Evolutionary conservation across 2,888 invertebrate species (phyloP).

Genomic region (Oeneis ivallda): DNA sequence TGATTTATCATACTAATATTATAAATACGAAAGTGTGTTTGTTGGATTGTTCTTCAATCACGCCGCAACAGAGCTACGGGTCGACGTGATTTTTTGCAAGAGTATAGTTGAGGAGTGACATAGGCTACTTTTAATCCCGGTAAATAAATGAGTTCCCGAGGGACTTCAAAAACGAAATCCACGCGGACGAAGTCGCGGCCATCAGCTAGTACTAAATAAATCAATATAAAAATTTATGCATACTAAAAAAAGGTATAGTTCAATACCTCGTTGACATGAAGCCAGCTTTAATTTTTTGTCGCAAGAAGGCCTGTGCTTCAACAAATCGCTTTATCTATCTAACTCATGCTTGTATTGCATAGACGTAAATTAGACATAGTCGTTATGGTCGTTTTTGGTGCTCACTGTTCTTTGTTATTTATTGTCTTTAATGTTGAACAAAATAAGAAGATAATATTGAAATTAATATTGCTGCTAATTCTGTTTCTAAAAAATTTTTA

Average conservation of each 20-base stretch:
- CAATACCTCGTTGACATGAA: conserved; percentile 11
- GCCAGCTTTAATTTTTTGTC: conserved; percentile 5
- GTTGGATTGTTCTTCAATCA: too few relatives aligned
- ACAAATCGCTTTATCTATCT: not conserved
- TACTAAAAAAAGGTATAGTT: conserved; percentile 6
- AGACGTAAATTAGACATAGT: conserved; percentile 11
- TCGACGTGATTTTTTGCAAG: too few relatives aligned
- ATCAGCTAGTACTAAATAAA: not conserved
- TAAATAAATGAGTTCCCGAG: too few relatives aligned
- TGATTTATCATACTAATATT: too few relatives aligned
- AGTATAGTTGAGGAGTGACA: too few relatives aligned
- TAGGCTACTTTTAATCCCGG: too few relatives aligned
- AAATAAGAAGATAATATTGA: not conserved
- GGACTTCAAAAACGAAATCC: too few relatives aligned
- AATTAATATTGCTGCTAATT: not conserved
- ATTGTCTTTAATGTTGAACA: not conserved
- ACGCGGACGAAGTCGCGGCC: too few relatives aligned
- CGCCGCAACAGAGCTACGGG: too few relatives aligned
- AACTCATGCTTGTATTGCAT: not conserved
- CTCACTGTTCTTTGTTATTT: not conserved
- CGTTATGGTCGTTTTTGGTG: conserved; percentile 17
- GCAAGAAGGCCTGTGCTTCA: not conserved
- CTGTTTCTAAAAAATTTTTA: too few relatives aligned
- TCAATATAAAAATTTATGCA: not conserved
- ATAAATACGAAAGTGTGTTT: too few relatives aligned